A percentile compares a stretch with the other conserved stretches of the same genome.
These are phyloP conservation scores for Drosophila histrio DNA, from an alignment of 2,888 invertebrate genomes.

Conservation along the genomic window DNA sequence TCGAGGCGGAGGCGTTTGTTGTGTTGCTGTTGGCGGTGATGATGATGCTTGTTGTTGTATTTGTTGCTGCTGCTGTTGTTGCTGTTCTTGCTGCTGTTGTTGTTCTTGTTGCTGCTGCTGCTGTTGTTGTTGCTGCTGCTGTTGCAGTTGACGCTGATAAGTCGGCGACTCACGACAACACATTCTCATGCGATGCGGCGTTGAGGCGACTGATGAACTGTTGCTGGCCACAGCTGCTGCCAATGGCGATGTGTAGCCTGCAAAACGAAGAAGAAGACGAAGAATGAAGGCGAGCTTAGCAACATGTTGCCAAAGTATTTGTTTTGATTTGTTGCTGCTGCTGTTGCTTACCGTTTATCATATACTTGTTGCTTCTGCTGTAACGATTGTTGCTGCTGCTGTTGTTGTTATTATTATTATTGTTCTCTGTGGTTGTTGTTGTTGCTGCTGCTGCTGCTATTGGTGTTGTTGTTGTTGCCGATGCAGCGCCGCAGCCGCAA, in stretches of 20 bases:
- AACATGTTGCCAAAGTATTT: constrained; percentile 50
- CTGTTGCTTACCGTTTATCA: constrained; percentile 70
- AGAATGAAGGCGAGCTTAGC: constrained; percentile 19
- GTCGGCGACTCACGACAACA: constrained; percentile 46
- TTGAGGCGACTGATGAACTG: constrained; percentile 61
- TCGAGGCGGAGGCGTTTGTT: constrained; percentile 69
- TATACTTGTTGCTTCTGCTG: constrained; percentile 66
- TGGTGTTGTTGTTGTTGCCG: constrained; percentile 25
- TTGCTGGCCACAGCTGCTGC: constrained; percentile 77
- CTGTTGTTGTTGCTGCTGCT: constrained; percentile 46
- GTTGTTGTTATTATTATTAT: constrained; percentile 48
- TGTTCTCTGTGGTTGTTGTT: constrained; percentile 48
- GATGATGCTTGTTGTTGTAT: constrained; percentile 36
- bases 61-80: constrained; percentile 41
- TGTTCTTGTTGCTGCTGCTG: constrained; percentile 31
- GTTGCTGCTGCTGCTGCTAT: constrained; percentile 12
- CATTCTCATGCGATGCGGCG: constrained; percentile 66
- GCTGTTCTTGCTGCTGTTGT: constrained; percentile 30
- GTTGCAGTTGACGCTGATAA: constrained; percentile 50
- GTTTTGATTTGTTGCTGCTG: background rate
- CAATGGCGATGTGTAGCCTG: constrained; percentile 80
- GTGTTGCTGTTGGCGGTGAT: constrained; percentile 40
- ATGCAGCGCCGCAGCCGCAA: constrained; percentile 48
- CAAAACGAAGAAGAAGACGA: background rate
- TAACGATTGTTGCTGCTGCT: constrained; percentile 52